These are phyloP conservation scores for Porites lutea DNA, from an alignment of 64 coral and sea anemone genomes.

Conservation along the genomic window DNA sequence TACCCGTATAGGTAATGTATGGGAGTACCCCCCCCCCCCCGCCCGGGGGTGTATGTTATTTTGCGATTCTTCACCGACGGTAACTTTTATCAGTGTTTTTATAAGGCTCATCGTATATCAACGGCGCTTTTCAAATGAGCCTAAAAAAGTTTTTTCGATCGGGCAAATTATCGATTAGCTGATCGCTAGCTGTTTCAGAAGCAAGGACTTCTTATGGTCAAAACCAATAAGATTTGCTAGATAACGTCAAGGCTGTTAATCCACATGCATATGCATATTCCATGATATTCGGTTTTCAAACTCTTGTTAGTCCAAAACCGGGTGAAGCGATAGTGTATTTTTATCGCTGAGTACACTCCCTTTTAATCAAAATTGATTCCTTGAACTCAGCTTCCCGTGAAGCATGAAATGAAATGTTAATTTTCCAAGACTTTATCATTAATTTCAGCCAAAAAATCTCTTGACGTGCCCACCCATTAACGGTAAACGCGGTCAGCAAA, in stretches of 20 bases:
- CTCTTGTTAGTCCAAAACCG: neutral
- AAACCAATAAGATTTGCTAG: conserved; percentile 8
- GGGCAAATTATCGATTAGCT: neutral
- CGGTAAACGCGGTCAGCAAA: neutral
- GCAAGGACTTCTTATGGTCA: neutral
- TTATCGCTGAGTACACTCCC: too few species aligned
- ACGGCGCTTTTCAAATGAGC: conserved; percentile 12
- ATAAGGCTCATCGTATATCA: neutral
- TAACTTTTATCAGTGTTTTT: neutral
- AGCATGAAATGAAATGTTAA: neutral
- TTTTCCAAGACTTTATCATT: neutral
- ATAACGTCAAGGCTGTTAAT: neutral
- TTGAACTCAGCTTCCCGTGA: neutral
- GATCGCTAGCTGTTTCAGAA: conserved; percentile 1
- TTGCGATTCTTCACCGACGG: neutral
- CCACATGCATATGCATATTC: conserved; percentile 20
- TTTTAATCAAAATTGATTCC: too few species aligned
- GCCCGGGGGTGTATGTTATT: too few species aligned
- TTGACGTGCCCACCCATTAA: conserved; percentile 1
- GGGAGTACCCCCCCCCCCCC: too few species aligned
- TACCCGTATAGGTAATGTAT: too few species aligned
- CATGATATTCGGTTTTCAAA: neutral
- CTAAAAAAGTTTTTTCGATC: neutral
- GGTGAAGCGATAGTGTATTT: neutral
- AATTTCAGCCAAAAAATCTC: neutral